Percentiles rank a stretch among this genome's conserved stretches.
These are phyloP conservation scores for Triplophysa siluroides DNA, from an alignment of 2,113 vertebrate species.

Conservation along the genomic window DNA sequence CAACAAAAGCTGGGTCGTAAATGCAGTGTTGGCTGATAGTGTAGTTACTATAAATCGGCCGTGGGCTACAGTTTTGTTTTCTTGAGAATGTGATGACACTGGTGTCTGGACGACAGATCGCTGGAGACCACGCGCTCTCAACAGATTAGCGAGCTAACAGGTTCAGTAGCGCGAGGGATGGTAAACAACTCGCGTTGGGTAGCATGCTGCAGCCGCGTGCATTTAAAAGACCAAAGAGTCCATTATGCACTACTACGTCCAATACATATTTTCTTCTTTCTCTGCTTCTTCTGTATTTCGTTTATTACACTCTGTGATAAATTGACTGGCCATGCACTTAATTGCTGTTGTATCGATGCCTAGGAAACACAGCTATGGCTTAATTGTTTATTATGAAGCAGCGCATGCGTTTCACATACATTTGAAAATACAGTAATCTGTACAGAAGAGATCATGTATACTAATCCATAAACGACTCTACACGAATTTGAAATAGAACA, in stretches of 20 bases:
- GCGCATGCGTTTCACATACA: background rate
- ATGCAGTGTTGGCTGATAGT: background rate
- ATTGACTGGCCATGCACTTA: background rate
- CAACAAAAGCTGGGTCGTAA: too few relatives aligned
- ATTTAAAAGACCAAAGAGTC: slow-evolving; percentile 7
- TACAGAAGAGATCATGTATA: background rate
- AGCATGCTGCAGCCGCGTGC: slow-evolving; percentile 10
- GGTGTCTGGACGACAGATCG: background rate
- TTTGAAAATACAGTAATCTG: background rate
- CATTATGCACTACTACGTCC: background rate
- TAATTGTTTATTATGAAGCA: background rate
- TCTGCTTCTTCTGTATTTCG: background rate
- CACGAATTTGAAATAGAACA: background rate
- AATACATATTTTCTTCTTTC: background rate
- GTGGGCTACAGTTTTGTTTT: background rate
- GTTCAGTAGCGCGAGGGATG: slow-evolving; percentile 9
- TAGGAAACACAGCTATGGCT: background rate
- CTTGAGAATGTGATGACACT: background rate
- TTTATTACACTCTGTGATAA: background rate
- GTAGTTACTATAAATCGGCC: background rate
- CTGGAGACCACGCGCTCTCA: background rate
- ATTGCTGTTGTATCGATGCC: background rate
- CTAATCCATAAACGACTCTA: too few relatives aligned
- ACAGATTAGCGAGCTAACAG: slow-evolving; percentile 20
- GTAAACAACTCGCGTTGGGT: slow-evolving; percentile 47